A percentile compares a stretch with the other conserved stretches of the same genome.
Conservation (phyloP, 1,140 invertebrate species). For the Neodiprion lecontei region DNA sequence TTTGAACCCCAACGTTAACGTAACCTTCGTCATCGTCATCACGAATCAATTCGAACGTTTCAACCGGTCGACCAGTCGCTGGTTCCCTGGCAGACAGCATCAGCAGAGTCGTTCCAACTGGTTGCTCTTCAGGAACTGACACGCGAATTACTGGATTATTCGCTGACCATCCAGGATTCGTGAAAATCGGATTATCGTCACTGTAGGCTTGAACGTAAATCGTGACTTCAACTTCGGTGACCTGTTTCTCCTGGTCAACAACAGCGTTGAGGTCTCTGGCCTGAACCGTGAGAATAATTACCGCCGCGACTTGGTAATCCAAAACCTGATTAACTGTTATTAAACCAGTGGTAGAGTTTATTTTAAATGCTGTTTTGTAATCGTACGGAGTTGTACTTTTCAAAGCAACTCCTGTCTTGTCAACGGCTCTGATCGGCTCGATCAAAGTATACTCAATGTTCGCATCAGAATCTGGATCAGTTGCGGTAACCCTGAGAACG, state of each 20-base stretch:
- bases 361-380: conserved; percentile 73
- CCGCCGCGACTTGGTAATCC: conserved; percentile 81
- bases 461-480: conserved; percentile 75
- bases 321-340: conserved; percentile 74
- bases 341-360: conserved; percentile 73
- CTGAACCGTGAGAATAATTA: conserved; percentile 78
- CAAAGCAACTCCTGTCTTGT: conserved; percentile 77
- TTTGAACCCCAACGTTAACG: conserved; percentile 69
- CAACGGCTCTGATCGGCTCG: conserved; percentile 73
- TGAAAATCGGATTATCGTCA: conserved; percentile 81
- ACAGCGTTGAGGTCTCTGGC: conserved; percentile 76
- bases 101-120: conserved; percentile 78
- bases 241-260: conserved; percentile 71
- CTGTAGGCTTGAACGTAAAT: conserved; percentile 82
- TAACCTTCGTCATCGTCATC: conserved; percentile 54
- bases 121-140: conserved; percentile 78
- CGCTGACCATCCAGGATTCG: conserved; percentile 71
- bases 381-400: conserved; percentile 68
- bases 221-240: conserved; percentile 73
- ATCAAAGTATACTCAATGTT: conserved; percentile 73
- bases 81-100: conserved; percentile 78
- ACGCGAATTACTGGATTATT: conserved; percentile 72
- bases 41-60: conserved; percentile 66
- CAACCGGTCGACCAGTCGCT: conserved; percentile 68
- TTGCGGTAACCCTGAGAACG: conserved; percentile 70